phyloP scores from a whole-genome alignment of 2,797 vertebrate species.

The Microcaecilia unicolor region DNA sequence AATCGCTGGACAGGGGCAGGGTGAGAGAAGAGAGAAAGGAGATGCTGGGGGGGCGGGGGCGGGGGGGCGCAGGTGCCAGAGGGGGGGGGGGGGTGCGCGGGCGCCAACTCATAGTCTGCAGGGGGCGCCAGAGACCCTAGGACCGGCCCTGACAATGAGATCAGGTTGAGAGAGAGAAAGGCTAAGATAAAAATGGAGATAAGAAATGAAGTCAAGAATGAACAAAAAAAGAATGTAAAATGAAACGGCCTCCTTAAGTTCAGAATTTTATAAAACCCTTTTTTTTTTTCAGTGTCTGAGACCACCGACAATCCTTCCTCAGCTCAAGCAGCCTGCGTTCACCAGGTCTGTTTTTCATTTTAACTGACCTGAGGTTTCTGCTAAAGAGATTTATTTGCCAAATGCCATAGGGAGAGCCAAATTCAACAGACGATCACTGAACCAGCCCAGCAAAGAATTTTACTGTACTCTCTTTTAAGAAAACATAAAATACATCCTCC shows the following conservation, averaged over 20 bases:
- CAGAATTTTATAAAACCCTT: conserved; percentile 50
- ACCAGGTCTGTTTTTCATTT: conserved; percentile 28
- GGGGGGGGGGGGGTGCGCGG: too few species aligned
- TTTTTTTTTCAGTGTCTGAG: conserved; percentile 40
- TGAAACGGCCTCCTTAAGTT: conserved; percentile 11
- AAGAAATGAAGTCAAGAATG: conserved; percentile 5
- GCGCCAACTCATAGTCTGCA: too few species aligned
- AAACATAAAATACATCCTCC: too few species aligned
- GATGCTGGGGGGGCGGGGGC: too few species aligned
- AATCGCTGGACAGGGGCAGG: too few species aligned
- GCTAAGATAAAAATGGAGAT: conserved; percentile 8
- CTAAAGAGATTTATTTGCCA: conserved; percentile 56
- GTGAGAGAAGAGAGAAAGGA: too few species aligned
- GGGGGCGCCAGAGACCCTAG: too few species aligned
- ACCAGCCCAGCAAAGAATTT: too few species aligned
- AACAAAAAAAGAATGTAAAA: neutral
- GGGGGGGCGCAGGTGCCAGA: too few species aligned
- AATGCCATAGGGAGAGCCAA: conserved; percentile 36
- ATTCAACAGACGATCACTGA: conserved; percentile 46
- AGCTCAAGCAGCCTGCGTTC: conserved; percentile 19
- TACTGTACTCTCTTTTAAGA: neutral
- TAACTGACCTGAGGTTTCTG: conserved; percentile 39
- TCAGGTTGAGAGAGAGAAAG: too few species aligned
- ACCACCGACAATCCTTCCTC: conserved; percentile 47
- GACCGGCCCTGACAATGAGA: too few species aligned